phyloP scores from a whole-genome alignment of 1,140 invertebrate genomes.

The Spodoptera frugiperda region DNA sequence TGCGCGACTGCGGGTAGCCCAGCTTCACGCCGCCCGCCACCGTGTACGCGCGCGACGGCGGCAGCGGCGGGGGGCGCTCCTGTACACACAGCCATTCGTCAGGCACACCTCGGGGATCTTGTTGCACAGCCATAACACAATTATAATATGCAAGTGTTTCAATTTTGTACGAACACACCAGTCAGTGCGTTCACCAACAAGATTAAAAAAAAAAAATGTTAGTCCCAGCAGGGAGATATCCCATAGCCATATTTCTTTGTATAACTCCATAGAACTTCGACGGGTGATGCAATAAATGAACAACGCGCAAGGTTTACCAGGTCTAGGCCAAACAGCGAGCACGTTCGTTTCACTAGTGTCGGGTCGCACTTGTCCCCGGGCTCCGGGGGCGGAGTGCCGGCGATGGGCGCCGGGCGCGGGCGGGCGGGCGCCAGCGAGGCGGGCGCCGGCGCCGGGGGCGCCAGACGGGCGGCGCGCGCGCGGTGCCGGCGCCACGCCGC shows the following conservation, averaged over 20 bases:
- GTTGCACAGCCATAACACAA: too few species aligned
- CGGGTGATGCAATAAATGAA: too few species aligned
- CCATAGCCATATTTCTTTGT: too few species aligned
- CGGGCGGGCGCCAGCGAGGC: slow-evolving; percentile 85
- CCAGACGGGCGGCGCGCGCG: slow-evolving; percentile 43
- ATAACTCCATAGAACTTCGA: too few species aligned
- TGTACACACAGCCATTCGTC: slow-evolving; percentile 64
- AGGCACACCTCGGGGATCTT: too few species aligned
- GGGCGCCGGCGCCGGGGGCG: slow-evolving; percentile 72
- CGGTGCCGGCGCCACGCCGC: slow-evolving; percentile 93
- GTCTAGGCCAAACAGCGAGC: slow-evolving; percentile 95
- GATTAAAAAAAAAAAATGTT: too few species aligned
- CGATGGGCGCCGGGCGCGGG: slow-evolving; percentile 94
- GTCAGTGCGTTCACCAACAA: too few species aligned
- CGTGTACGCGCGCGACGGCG: slow-evolving; percentile 95
- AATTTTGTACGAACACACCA: too few species aligned
- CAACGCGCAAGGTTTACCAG: slow-evolving; percentile 86
- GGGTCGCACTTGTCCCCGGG: slow-evolving; percentile 80
- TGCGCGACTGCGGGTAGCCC: slow-evolving; percentile 95
- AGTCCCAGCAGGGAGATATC: too few species aligned
- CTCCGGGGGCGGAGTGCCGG: slow-evolving; percentile 88
- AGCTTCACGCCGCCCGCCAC: slow-evolving; percentile 96
- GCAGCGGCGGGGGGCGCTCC: slow-evolving; percentile 96
- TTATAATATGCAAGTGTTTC: too few species aligned
- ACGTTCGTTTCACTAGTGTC: slow-evolving; percentile 93